phyloP scores from a whole-genome alignment of 2,888 invertebrate genomes.

The Zonitis immaculata region DNA sequence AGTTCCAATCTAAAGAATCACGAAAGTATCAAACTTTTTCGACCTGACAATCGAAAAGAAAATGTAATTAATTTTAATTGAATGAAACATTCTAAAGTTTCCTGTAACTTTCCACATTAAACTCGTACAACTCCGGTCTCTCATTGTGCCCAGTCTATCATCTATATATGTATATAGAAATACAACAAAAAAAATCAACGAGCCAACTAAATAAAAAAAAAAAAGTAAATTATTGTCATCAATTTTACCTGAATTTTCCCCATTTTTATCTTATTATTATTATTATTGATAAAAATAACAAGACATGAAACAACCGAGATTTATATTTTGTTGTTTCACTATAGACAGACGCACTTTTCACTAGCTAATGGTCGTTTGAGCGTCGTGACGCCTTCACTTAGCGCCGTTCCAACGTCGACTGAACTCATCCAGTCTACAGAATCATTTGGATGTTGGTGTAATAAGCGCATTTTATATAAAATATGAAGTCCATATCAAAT shows the following conservation, averaged over 20 bases:
- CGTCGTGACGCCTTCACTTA: constrained; percentile 14
- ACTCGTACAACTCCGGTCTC: too few species aligned
- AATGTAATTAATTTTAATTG: too few species aligned
- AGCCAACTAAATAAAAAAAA: neutral
- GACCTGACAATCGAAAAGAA: too few species aligned
- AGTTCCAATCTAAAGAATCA: too few species aligned
- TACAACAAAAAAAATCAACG: too few species aligned
- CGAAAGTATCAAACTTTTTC: too few species aligned
- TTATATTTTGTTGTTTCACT: neutral
- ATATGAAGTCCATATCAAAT: too few species aligned
- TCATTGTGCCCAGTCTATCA: too few species aligned
- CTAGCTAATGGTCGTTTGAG: neutral
- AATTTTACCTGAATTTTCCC: neutral
- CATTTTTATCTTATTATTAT: neutral
- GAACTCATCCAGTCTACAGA: constrained; percentile 6
- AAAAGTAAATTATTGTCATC: neutral
- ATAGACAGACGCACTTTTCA: neutral
- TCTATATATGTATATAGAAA: too few species aligned
- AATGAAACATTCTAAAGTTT: too few species aligned
- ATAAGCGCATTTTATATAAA: too few species aligned
- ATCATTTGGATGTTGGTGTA: neutral
- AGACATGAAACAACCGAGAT: neutral
- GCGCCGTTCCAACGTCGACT: constrained; percentile 13
- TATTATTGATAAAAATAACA: neutral
- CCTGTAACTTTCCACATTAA: too few species aligned